Base-by-base conservation (phyloP, 2,113 vertebrate species). In the Amblyornis subalaris region DNA sequence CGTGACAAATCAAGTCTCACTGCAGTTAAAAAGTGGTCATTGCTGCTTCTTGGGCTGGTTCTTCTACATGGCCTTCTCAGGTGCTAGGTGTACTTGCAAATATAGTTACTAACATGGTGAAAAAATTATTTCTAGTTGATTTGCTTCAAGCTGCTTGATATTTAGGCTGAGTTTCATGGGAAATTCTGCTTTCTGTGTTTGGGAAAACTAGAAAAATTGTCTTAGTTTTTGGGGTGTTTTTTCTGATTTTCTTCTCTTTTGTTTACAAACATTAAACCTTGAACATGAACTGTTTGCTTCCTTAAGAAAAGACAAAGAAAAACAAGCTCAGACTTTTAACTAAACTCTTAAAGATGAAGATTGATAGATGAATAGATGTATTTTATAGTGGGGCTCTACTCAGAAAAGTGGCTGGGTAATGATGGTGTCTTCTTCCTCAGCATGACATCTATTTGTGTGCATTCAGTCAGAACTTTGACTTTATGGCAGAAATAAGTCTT, bases 401-500 rank as follows among this genome's bases (percentile, higher is more conserved):
- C 38, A 80, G 75, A 77, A 60, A 93, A 94, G 60, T 2, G 1
- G 2, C 54, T 93, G 51, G 65, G 20, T 92, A 94, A 89, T 51
- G 70, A 80, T 7, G 10, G 78, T 51, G 53, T 66, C 81, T 71
- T 88, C 89, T 96, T 93, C 79, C 89, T 88, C 75, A 73, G 67
- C 65, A 21, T n/a, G 82, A 42, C 44, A 74, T 47, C 50, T 87
- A 18, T 64, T 81, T 85, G 60, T 67, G 64, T 74, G 51, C 72
- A 89, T 93, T 93, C 75, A 64, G 54, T 90, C 75, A 90, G 67
- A 77, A 80, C 70, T 89, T 93, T 3, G 3, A 69, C 82, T 95
- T 96, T 76, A 85, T 83, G 88, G 77, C 60, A 90, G 85, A 91
- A 90, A 64, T 90, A 91, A 75, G 62, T 91, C 77, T 76, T 89